Percentiles rank a stretch among this genome's conserved stretches.
Evolutionary conservation across 2,888 invertebrate genomes (phyloP).

Genomic region (Luffia ferchaultella): DNA sequence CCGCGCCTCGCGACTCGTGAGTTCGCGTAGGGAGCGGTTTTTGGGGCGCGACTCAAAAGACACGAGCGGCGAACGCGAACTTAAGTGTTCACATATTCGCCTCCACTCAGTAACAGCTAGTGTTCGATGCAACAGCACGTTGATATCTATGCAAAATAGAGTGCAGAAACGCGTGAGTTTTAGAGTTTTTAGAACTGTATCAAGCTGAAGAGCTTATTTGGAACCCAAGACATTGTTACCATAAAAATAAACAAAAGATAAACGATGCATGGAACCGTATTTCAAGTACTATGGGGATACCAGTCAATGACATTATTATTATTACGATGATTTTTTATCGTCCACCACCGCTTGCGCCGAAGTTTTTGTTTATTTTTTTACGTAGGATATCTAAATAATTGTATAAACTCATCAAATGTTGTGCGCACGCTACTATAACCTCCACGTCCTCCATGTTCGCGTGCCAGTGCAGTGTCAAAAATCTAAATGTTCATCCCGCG

Average conservation of each 20-base stretch:
- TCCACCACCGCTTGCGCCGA: not conserved
- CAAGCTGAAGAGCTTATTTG: not conserved
- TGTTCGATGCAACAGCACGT: not conserved
- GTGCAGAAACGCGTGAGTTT: not conserved
- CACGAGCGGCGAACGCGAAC: not conserved
- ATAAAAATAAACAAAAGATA: not conserved
- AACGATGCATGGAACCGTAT: not conserved
- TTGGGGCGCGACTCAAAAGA: not conserved
- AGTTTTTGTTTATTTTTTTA: not conserved
- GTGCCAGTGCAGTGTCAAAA: too few species aligned
- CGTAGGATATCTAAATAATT: not conserved
- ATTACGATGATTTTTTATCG: not conserved
- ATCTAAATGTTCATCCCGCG: not conserved
- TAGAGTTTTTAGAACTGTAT: not conserved
- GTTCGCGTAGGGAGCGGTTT: not conserved
- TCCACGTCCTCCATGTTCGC: not conserved
- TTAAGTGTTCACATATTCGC: not conserved
- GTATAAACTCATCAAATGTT: not conserved
- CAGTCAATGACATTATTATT: not conserved
- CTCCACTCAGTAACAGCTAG: not conserved
- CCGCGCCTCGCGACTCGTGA: not conserved
- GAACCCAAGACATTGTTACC: not conserved
- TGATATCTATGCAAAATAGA: not conserved
- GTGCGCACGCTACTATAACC: not conserved
- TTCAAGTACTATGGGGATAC: not conserved